phyloP scores from a whole-genome alignment of 2,797 vertebrate species.

The Sebastes melanostomus region DNA sequence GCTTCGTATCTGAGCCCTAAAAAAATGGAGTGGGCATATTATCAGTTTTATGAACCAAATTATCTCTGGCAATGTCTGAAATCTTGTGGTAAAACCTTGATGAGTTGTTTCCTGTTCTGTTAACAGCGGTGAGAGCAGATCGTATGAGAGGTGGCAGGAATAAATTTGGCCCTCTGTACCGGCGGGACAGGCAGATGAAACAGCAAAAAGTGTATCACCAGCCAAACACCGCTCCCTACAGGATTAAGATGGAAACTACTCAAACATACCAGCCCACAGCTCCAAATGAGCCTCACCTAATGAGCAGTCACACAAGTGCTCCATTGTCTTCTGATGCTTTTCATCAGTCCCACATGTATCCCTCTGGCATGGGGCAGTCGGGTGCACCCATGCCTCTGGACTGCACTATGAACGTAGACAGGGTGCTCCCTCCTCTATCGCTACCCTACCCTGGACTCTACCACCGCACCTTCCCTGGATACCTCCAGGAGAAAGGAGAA shows the following conservation, averaged over 20 bases:
- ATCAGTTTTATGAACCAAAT: neutral
- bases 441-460: conserved; percentile 56
- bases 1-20: neutral
- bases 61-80: neutral
- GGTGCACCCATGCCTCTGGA: conserved; percentile 62
- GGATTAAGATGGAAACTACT: conserved; percentile 77
- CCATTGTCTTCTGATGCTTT: conserved; percentile 60
- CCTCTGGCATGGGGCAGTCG: conserved; percentile 53
- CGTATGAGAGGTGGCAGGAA: conserved; percentile 87
- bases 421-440: conserved; percentile 45
- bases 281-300: conserved; percentile 59
- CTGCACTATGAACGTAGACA: conserved; percentile 62
- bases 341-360: conserved; percentile 63
- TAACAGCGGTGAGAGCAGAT: conserved; percentile 84
- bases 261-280: conserved; percentile 51
- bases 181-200: conserved; percentile 83
- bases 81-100: neutral
- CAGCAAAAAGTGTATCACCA: conserved; percentile 70
- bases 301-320: conserved; percentile 35
- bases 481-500: conserved; percentile 66
- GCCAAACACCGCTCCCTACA: conserved; percentile 61
- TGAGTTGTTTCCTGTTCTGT: conserved; percentile 27
- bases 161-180: conserved; percentile 86
- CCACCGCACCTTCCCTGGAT: conserved; percentile 38
- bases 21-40: neutral